A percentile compares a stretch with the other conserved stretches of the same genome.
Evolutionary conservation across 2,797 vertebrate species (phyloP).

Genomic region (Carcharodon carcharias): DNA sequence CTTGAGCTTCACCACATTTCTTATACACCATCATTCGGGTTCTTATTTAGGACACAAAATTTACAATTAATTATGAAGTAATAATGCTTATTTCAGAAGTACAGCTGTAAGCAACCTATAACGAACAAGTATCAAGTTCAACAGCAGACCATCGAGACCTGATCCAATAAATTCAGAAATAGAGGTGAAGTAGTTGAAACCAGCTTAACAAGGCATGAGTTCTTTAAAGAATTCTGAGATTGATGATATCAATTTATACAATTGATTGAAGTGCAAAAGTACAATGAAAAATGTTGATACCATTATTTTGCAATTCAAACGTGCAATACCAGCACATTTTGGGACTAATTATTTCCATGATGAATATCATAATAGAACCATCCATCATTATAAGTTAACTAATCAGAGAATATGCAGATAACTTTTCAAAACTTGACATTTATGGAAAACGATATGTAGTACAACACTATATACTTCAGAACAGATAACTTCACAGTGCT

Average conservation of each 20-base stretch:
- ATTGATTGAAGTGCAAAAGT: constrained; percentile 12
- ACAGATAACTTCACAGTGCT: neutral
- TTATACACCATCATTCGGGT: neutral
- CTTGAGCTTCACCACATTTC: neutral
- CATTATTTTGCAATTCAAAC: constrained; percentile 5
- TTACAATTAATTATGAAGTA: neutral
- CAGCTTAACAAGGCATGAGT: neutral
- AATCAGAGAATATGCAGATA: neutral
- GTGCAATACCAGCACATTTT: neutral
- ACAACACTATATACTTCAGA: neutral
- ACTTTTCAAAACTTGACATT: neutral
- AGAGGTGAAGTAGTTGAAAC: neutral
- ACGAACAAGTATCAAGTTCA: neutral
- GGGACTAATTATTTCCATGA: neutral
- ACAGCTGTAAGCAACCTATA: neutral
- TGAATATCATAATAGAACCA: neutral
- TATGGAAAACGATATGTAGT: neutral
- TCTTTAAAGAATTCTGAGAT: neutral
- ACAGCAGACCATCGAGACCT: neutral
- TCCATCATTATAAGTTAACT: neutral
- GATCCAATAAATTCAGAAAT: neutral
- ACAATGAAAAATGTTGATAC: constrained; percentile 3
- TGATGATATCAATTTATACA: neutral
- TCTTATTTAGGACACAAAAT: neutral
- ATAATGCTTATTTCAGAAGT: neutral